Evolutionary conservation across 2,113 vertebrate species (phyloP).

Genomic region (Platycercus adscitus): DNA sequence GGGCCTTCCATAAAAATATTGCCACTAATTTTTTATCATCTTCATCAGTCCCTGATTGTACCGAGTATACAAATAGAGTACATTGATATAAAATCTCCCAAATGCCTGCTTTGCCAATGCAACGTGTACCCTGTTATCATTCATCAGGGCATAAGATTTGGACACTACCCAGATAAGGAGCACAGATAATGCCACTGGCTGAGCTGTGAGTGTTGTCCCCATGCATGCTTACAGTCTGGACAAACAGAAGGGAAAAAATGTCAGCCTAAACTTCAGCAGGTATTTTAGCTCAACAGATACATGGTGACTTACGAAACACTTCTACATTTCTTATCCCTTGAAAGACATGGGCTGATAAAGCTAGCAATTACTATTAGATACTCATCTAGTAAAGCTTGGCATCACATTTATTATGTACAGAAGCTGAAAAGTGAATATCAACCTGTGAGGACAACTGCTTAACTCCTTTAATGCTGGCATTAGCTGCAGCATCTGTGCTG

Average conservation of each 20-base stretch:
- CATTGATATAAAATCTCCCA: not conserved
- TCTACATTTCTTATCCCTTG: not conserved
- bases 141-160: not conserved
- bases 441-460: not conserved
- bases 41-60: not conserved
- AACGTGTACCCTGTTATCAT: not conserved
- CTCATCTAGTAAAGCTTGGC: not conserved
- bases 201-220: not conserved
- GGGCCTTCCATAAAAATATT: not conserved
- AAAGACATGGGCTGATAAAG: not conserved
- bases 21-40: not conserved
- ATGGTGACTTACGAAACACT: not conserved
- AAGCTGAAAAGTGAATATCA: not conserved
- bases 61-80: not conserved
- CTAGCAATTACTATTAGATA: not conserved
- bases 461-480: not conserved
- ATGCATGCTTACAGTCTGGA: not conserved
- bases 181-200: not conserved
- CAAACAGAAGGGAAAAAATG: not conserved
- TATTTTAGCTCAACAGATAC: not conserved
- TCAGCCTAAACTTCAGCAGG: constrained; percentile 7
- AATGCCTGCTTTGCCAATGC: not conserved
- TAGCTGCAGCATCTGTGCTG: not conserved
- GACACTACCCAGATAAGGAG: not conserved
- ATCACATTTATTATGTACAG: accelerated